These are phyloP conservation scores for Drosophila lacertosa DNA, from an alignment of 1,140 invertebrate species.

Conservation along the genomic window DNA sequence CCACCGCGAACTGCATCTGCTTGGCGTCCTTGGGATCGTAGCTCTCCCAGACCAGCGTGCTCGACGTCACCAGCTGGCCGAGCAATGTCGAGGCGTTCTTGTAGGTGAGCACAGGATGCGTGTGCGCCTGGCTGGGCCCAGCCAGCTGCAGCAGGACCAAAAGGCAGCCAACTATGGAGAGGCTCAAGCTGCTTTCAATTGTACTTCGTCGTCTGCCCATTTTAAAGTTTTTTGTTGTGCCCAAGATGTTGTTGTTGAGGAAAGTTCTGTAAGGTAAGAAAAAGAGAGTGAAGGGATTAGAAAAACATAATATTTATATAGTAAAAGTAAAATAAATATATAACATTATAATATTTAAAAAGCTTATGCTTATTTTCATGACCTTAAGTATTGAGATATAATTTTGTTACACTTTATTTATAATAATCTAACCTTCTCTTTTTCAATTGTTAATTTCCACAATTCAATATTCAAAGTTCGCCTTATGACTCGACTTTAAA, in stretches of 20 bases:
- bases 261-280: slow-evolving; percentile 38
- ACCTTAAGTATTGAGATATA: too few relatives aligned
- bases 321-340: too few relatives aligned
- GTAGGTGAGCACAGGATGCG: slow-evolving; percentile 71
- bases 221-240: slow-evolving; percentile 20
- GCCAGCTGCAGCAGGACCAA: slow-evolving; percentile 35
- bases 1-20: slow-evolving; percentile 85
- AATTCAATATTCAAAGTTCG: neutral
- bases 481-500: neutral
- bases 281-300: neutral
- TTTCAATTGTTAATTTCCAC: too few relatives aligned
- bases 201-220: slow-evolving; percentile 59
- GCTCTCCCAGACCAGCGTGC: slow-evolving; percentile 85
- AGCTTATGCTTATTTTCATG: too few relatives aligned
- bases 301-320: neutral
- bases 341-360: too few relatives aligned
- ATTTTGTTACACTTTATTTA: too few relatives aligned
- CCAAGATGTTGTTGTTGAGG: slow-evolving; percentile 37
- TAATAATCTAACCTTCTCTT: too few relatives aligned
- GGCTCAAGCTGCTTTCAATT: slow-evolving; percentile 26
- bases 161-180: slow-evolving; percentile 15
- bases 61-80: slow-evolving; percentile 86
- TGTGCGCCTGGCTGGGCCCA: slow-evolving; percentile 33
- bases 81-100: slow-evolving; percentile 68
- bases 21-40: slow-evolving; percentile 84